Evolutionary conservation across 2,113 vertebrate species (phyloP).

Genomic region (Vanacampus margaritifer): DNA sequence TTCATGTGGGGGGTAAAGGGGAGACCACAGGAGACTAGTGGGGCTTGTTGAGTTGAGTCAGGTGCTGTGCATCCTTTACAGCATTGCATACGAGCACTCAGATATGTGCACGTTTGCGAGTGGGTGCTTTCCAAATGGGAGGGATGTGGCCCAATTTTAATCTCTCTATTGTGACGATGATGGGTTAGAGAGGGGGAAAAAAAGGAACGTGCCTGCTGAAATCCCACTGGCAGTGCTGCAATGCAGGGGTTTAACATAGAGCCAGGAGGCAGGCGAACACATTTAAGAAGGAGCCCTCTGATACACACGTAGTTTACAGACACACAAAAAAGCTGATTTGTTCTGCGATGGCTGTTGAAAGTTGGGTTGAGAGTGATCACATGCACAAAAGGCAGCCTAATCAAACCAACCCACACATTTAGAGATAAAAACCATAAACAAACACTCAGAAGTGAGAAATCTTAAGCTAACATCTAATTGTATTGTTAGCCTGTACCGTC

Average conservation of each 20-base stretch:
- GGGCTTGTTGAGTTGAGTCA: conserved; percentile 34
- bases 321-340: conserved; percentile 11
- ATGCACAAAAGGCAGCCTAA: conserved; percentile 7
- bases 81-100: conserved; percentile 46
- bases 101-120: conserved; percentile 53
- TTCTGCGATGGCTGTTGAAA: conserved; percentile 8
- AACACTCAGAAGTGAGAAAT: conserved; percentile 1
- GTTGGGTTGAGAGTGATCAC: neutral
- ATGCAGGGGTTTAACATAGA: conserved; percentile 75
- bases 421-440: conserved; percentile 3
- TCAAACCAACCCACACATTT: neutral
- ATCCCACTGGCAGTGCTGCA: conserved; percentile 72
- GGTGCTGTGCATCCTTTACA: conserved; percentile 48
- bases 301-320: conserved; percentile 16
- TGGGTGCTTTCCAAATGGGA: conserved; percentile 55
- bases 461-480: neutral
- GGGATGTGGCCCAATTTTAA: conserved; percentile 66
- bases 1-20: conserved; percentile 22
- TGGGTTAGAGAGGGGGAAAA: conserved; percentile 25
- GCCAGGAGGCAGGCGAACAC: conserved; percentile 50
- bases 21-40: conserved; percentile 45
- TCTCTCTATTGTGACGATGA: conserved; percentile 64
- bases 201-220: conserved; percentile 56
- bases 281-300: conserved; percentile 45
- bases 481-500: conserved; percentile 15